Conservation (phyloP, 2,113 vertebrate genomes). For the Apeltes quadracus region DNA sequence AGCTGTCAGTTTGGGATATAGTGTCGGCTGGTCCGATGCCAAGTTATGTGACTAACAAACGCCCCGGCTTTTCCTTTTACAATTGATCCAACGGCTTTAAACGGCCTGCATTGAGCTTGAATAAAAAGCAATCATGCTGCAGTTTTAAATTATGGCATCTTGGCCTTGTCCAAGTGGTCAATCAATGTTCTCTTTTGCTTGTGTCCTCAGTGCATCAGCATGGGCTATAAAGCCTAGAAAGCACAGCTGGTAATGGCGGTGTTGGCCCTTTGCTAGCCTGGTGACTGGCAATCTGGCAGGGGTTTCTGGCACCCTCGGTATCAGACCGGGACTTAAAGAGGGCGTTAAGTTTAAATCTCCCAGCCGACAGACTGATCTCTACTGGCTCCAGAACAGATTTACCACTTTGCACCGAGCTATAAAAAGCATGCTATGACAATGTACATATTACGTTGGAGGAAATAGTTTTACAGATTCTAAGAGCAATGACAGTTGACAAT, state of each 20-base stretch:
- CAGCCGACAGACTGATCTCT: conserved; percentile 52
- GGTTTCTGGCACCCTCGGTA: conserved; percentile 57
- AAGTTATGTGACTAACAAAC: conserved; percentile 44
- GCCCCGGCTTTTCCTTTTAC: conserved; percentile 39
- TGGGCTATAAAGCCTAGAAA: conserved; percentile 64
- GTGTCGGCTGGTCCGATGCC: conserved; percentile 15
- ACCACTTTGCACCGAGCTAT: conserved; percentile 44
- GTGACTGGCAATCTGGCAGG: conserved; percentile 59
- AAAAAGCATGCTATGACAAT: conserved; percentile 32
- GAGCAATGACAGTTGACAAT: not conserved
- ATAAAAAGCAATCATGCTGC: conserved; percentile 59
- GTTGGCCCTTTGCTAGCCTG: conserved; percentile 43
- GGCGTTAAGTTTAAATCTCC: conserved; percentile 72
- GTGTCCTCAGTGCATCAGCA: conserved; percentile 64
- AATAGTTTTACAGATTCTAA: conserved; percentile 2
- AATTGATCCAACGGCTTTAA: conserved; percentile 42
- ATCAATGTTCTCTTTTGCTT: conserved; percentile 68
- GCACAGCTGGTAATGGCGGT: conserved; percentile 59
- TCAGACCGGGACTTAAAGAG: conserved; percentile 59
- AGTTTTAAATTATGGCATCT: conserved; percentile 61
- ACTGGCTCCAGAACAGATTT: conserved; percentile 54
- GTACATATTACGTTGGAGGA: conserved; percentile 23
- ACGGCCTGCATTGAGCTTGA: conserved; percentile 42
- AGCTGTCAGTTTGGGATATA: conserved; percentile 1
- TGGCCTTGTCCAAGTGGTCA: conserved; percentile 64